Evolutionary conservation across 2,888 invertebrate species (phyloP), one percentile per base, ranked within the genome.

Genomic region (Amblyteles armatorius): DNA sequence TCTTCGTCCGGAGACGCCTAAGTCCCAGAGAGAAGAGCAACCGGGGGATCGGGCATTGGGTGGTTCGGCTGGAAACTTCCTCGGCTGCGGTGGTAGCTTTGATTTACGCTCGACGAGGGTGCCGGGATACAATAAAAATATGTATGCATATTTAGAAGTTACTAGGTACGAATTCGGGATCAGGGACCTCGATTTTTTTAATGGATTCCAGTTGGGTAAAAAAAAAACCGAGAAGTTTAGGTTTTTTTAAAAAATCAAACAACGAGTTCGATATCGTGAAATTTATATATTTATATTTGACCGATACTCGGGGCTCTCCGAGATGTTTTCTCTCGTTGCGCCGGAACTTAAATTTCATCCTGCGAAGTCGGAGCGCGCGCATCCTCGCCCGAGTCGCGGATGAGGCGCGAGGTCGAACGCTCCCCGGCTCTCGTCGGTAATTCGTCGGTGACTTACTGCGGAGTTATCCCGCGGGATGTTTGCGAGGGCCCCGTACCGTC

Each of bases 401-500:
- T 9, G 55, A 19, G 55, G 55, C 55, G 57, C 57, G 50, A 19
- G 77, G 57, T 48, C 65, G 60, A 69, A 36, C 79, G 44, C 69
- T n/a, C 57, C 44, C 52, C 72, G 65, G 19, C 26, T 22, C 4
- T 19, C 13, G 57, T 57, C 26, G 85, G 82, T 82, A 89, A 90
- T 89, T 87, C 89, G 88, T 87, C 86, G 89, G 83, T 90, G 90
- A 89, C 89, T 90, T 90, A 89, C 88, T 86, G 88, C 88, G 87
- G 44, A 86, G 88, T 87, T 89, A 88, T 88, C 87, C 81, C 85
- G 86, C 83, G 79, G 88, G 87, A 88, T 87, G 87, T 86, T 86
- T 87, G 87, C 87, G 85, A 87, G 87, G 65, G 44, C 72, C 48
- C 60, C 63, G 78, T 60, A 81, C 44, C 13, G 44, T 82, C 79